A percentile compares a stretch with the other conserved stretches of the same genome.
Conservation (phyloP, 2,888 invertebrate genomes). For the Eulithis testata region DNA sequence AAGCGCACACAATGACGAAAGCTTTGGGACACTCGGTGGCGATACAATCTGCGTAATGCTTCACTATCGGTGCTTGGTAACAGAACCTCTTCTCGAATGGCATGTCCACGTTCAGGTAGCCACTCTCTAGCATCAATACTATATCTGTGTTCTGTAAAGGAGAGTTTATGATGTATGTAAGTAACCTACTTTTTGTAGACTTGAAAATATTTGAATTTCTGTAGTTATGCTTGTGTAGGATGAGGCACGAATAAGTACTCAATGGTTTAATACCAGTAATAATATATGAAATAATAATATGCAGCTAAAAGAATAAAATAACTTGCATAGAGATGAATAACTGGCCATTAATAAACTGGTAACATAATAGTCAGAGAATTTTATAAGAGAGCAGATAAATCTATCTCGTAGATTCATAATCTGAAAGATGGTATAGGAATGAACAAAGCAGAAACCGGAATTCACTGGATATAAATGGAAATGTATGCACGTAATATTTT, state of each 20-base stretch:
- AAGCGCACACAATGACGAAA: slow-evolving; percentile 77
- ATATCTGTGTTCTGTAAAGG: slow-evolving; percentile 69
- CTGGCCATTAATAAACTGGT: background rate
- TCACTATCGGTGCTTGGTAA: slow-evolving; percentile 72
- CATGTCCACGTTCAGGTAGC: slow-evolving; percentile 60
- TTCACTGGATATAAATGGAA: slow-evolving; percentile 21
- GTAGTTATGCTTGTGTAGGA: background rate
- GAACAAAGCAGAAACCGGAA: slow-evolving; percentile 19
- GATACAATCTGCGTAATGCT: slow-evolving; percentile 76
- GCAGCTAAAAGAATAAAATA: background rate
- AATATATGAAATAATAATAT: background rate
- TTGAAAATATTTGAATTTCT: background rate
- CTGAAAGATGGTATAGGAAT: slow-evolving; percentile 15
- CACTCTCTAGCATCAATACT: slow-evolving; percentile 72
- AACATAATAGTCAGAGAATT: slow-evolving; percentile 4
- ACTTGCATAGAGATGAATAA: slow-evolving; percentile 3
- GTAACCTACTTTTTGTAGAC: background rate
- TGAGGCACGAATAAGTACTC: background rate
- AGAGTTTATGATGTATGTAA: slow-evolving; percentile 2
- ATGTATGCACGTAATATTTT: slow-evolving; percentile 31
- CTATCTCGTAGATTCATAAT: slow-evolving; percentile 8
- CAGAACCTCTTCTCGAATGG: slow-evolving; percentile 64
- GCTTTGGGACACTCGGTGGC: slow-evolving; percentile 82
- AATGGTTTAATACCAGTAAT: background rate
- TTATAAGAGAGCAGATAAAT: slow-evolving; percentile 16